These are phyloP conservation scores for Tetrax tetrax DNA, from an alignment of 2,113 vertebrate genomes.

Conservation along the genomic window DNA sequence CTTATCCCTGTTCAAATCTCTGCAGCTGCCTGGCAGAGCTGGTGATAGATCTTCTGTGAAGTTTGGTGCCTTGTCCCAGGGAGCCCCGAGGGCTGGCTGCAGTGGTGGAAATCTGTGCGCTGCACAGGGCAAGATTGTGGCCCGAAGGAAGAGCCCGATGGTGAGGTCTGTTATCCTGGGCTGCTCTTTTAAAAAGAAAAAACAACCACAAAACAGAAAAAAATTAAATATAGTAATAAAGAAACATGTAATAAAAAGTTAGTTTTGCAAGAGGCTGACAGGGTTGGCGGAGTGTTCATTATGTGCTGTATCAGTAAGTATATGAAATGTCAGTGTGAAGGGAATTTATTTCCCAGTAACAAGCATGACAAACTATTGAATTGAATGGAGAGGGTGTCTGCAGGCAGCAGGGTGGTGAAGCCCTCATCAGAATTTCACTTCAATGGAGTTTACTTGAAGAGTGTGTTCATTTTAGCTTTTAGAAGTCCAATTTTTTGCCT, in stretches of 20 bases:
- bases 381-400: constrained; percentile 25
- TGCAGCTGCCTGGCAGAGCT: neutral
- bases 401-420: constrained; percentile 15
- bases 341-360: constrained; percentile 68
- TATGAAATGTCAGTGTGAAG: constrained; percentile 68
- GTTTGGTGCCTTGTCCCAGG: neutral
- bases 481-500: neutral
- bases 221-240: constrained; percentile 48
- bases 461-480: neutral
- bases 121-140: neutral
- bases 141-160: neutral
- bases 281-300: constrained; percentile 49
- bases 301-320: constrained; percentile 51
- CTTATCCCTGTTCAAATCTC: neutral
- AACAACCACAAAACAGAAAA: neutral
- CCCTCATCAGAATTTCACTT: constrained; percentile 47
- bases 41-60: neutral
- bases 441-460: neutral
- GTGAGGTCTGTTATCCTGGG: neutral
- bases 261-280: constrained; percentile 49
- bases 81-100: neutral
- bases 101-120: neutral
- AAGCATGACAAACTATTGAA: constrained; percentile 57
- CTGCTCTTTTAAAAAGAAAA: neutral
- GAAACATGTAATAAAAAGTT: constrained; percentile 52